phyloP scores from a whole-genome alignment of 2,797 vertebrate genomes.

The Scleropages formosus region DNA sequence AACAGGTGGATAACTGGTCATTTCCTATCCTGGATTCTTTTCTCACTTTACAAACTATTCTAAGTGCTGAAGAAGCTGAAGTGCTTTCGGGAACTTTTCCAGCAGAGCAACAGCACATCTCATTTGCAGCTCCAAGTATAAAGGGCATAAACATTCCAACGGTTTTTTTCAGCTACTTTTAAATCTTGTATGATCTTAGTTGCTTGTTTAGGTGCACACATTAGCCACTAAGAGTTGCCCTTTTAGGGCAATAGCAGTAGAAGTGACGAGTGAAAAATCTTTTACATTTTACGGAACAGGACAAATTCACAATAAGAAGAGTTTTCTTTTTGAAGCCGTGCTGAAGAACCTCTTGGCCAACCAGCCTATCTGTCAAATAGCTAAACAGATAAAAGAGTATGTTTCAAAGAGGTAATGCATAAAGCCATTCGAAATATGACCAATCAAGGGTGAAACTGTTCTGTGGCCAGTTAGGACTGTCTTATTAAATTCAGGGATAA shows the following conservation, averaged over 20 bases:
- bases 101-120: conserved; percentile 21
- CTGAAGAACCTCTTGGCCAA: neutral
- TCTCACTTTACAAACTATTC: conserved; percentile 10
- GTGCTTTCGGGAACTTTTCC: conserved; percentile 19
- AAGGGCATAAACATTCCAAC: neutral
- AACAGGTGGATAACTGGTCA: conserved; percentile 5
- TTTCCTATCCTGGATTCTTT: conserved; percentile 18
- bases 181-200: conserved; percentile 6
- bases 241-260: conserved; percentile 14
- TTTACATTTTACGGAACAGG: conserved; percentile 12
- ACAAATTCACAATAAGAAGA: neutral
- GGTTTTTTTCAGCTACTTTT: conserved; percentile 20
- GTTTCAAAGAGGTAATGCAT: neutral
- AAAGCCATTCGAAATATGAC: neutral
- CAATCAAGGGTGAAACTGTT: neutral
- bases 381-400: neutral
- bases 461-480: neutral
- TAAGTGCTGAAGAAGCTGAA: neutral
- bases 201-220: neutral
- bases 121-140: conserved; percentile 22
- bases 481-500: conserved; percentile 1
- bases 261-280: conserved; percentile 14
- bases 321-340: conserved; percentile 11
- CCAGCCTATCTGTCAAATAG: neutral
- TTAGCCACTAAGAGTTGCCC: neutral